phyloP scores from a whole-genome alignment of 2,113 vertebrate genomes.

The Pimephales promelas region DNA sequence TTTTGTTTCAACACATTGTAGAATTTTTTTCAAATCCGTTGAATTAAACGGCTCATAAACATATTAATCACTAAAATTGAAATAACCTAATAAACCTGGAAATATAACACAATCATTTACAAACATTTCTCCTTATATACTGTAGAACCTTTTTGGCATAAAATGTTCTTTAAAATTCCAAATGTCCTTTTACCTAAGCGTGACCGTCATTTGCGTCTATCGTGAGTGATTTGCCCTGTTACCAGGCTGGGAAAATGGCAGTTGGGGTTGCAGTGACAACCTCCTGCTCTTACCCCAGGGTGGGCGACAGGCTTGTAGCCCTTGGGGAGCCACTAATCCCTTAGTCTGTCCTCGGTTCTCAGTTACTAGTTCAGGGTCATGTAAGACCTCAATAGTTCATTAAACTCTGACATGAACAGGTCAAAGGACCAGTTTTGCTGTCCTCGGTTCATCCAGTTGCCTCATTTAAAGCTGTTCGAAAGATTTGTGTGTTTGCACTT shows the following conservation, averaged over 20 bases:
- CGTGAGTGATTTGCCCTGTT: background rate
- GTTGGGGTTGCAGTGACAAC: constrained; percentile 34
- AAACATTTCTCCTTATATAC: too few species aligned
- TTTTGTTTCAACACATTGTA: too few species aligned
- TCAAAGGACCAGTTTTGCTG: constrained; percentile 10
- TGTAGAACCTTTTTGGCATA: too few species aligned
- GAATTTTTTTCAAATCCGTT: too few species aligned
- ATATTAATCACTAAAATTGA: too few species aligned
- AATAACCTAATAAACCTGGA: too few species aligned
- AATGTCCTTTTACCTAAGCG: too few species aligned
- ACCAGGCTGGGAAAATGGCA: constrained; percentile 37
- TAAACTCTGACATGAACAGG: constrained; percentile 36
- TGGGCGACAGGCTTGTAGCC: constrained; percentile 32
- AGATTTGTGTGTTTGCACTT: too few species aligned
- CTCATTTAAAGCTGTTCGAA: background rate
- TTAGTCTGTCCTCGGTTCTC: constrained; percentile 31
- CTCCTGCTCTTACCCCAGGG: constrained; percentile 25
- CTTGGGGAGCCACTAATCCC: constrained; percentile 35
- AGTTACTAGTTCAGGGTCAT: constrained; percentile 47
- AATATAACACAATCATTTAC: too few species aligned
- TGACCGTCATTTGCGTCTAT: background rate
- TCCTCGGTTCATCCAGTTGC: background rate
- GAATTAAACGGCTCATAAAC: too few species aligned
- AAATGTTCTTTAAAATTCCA: too few species aligned
- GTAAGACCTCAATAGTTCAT: constrained; percentile 29